Percentiles rank a stretch among this genome's conserved stretches.
Evolutionary conservation across 2,888 invertebrate genomes (phyloP).

Genomic region (Campoplex nolae): DNA sequence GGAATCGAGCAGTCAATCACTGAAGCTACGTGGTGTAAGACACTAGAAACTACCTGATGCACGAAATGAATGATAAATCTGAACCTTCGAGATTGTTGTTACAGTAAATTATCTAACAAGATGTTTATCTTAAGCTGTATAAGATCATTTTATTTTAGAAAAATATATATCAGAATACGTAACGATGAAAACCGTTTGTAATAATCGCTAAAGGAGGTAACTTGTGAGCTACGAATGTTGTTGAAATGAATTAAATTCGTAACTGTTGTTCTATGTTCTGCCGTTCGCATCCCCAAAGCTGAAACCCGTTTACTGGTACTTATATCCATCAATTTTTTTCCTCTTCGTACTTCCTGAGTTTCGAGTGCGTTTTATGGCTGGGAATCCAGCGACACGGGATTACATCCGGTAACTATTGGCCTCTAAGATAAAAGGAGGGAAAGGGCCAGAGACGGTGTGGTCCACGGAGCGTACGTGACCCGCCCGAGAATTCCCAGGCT

Average conservation of each 20-base stretch:
- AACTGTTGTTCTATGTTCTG: neutral
- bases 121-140: neutral
- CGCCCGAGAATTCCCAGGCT: constrained; percentile 65
- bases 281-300: neutral
- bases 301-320: neutral
- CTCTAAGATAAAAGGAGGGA: constrained; percentile 46
- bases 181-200: neutral
- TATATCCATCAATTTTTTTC: constrained; percentile 30
- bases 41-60: neutral
- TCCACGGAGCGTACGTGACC: constrained; percentile 63
- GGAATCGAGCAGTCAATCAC: constrained; percentile 28
- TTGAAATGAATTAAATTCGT: neutral
- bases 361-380: constrained; percentile 13
- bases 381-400: constrained; percentile 52
- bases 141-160: neutral
- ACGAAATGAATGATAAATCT: neutral
- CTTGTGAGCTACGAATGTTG: neutral
- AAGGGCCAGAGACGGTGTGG: constrained; percentile 53
- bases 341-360: neutral
- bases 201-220: neutral
- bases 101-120: neutral
- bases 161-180: neutral
- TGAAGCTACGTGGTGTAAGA: neutral
- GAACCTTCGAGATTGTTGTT: neutral
- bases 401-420: constrained; percentile 42